A percentile compares a stretch with the other conserved stretches of the same genome.
These are phyloP conservation scores for Tortricodes alternella DNA, from an alignment of 2,888 invertebrate genomes.

Conservation along the genomic window DNA sequence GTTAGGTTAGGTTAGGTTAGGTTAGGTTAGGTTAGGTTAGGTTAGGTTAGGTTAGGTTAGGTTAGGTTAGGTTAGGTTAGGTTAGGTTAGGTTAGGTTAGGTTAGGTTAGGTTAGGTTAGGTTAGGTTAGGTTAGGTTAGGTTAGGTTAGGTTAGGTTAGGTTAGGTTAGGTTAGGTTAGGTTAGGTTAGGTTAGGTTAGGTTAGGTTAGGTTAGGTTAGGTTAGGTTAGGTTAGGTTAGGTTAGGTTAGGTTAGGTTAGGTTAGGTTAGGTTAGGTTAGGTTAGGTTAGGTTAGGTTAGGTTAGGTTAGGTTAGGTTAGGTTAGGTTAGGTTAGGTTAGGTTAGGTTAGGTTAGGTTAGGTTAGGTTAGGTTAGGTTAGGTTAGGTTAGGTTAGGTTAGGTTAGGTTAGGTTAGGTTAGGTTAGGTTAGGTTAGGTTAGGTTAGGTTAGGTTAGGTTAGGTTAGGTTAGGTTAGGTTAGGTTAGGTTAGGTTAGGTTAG, in stretches of 20 bases:
- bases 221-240: conserved; percentile 11
- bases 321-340: conserved; percentile 11
- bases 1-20: conserved; percentile 4
- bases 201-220: conserved; percentile 11
- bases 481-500: conserved; percentile 7
- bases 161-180: conserved; percentile 24
- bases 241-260: conserved; percentile 11
- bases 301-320: conserved; percentile 11
- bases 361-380: conserved; percentile 11
- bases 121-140: conserved; percentile 4
- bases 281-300: conserved; percentile 11
- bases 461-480: conserved; percentile 11
- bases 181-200: conserved; percentile 28
- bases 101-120: conserved; percentile 4
- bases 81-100: conserved; percentile 4
- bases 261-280: conserved; percentile 11
- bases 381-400: conserved; percentile 11
- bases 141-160: conserved; percentile 4
- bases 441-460: conserved; percentile 11
- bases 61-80: conserved; percentile 4
- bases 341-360: conserved; percentile 11
- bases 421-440: conserved; percentile 11
- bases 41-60: conserved; percentile 4
- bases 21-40: conserved; percentile 4
- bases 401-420: conserved; percentile 11